Percentiles rank a stretch among this genome's conserved stretches.
phyloP scores from a whole-genome alignment of 2,888 invertebrate genomes.

The Cerastoderma edule region DNA sequence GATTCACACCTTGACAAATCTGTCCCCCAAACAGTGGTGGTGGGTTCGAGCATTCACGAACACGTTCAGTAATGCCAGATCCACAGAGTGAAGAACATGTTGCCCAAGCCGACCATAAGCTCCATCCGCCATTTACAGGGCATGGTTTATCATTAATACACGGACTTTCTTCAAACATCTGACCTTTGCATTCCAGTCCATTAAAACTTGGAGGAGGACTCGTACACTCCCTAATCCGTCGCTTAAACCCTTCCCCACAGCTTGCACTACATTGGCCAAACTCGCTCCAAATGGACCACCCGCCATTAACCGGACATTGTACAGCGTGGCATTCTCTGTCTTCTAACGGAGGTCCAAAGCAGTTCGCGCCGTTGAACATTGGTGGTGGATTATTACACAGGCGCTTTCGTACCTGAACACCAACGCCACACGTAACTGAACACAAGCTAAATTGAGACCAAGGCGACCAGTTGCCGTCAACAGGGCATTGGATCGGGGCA shows the following conservation, averaged over 20 bases:
- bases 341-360: slow-evolving; percentile 30
- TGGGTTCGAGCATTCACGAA: slow-evolving; percentile 43
- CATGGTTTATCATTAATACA: slow-evolving; percentile 39
- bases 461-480: slow-evolving; percentile 38
- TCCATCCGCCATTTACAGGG: slow-evolving; percentile 51
- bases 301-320: slow-evolving; percentile 41
- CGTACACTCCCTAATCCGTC: slow-evolving; percentile 37
- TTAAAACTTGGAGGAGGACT: slow-evolving; percentile 47
- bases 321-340: slow-evolving; percentile 19
- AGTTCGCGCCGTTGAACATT: slow-evolving; percentile 45
- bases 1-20: slow-evolving; percentile 32
- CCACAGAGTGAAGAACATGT: slow-evolving; percentile 46
- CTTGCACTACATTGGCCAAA: slow-evolving; percentile 15
- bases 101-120: slow-evolving; percentile 41
- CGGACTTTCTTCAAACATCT: slow-evolving; percentile 26
- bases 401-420: slow-evolving; percentile 21
- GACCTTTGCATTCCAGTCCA: slow-evolving; percentile 47
- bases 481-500: slow-evolving; percentile 36
- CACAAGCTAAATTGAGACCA: slow-evolving; percentile 33
- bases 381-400: slow-evolving; percentile 37
- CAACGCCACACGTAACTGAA: slow-evolving; percentile 37
- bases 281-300: slow-evolving; percentile 30
- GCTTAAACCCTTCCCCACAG: slow-evolving; percentile 30
- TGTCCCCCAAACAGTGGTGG: slow-evolving; percentile 49
- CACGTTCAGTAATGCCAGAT: slow-evolving; percentile 26